A percentile compares a stretch with the other conserved stretches of the same genome.
These are phyloP conservation scores for Chromoteleia sp. DNA, from an alignment of 2,888 invertebrate species.

Conservation along the genomic window DNA sequence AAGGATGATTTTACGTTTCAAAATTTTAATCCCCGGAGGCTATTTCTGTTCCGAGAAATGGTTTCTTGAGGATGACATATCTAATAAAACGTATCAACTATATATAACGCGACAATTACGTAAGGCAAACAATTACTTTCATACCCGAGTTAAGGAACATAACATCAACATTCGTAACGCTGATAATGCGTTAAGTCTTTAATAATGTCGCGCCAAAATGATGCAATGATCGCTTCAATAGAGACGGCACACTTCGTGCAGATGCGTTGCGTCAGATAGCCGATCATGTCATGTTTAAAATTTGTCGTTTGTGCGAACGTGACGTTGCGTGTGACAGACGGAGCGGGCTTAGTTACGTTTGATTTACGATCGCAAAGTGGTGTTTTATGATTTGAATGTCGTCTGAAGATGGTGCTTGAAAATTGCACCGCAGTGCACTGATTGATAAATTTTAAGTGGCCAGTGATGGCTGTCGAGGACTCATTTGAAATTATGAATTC, in stretches of 20 bases:
- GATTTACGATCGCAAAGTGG: conserved; percentile 76
- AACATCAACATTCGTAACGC: not conserved
- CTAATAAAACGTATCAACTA: too few species aligned
- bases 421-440: conserved; percentile 3
- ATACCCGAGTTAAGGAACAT: not conserved
- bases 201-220: conserved; percentile 12
- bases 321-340: conserved; percentile 73
- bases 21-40: not conserved
- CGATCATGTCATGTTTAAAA: conserved; percentile 70
- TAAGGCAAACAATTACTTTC: not conserved
- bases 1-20: not conserved
- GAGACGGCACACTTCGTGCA: conserved; percentile 20
- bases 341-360: conserved; percentile 75
- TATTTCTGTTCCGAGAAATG: too few species aligned
- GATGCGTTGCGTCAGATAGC: conserved; percentile 40
- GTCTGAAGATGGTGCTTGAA: not conserved
- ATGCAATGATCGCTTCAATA: conserved; percentile 30
- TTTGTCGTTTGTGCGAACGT: conserved; percentile 67
- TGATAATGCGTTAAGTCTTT: conserved; percentile 4
- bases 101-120: too few species aligned
- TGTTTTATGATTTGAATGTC: conserved; percentile 28
- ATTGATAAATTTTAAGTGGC: conserved; percentile 25
- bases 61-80: too few species aligned
- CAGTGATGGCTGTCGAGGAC: not conserved
- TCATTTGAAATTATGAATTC: conserved; percentile 31